Evolutionary conservation across 1,140 invertebrate species (phyloP), one percentile per base, ranked within the genome.

Genomic region (Anastatus disparis): DNA sequence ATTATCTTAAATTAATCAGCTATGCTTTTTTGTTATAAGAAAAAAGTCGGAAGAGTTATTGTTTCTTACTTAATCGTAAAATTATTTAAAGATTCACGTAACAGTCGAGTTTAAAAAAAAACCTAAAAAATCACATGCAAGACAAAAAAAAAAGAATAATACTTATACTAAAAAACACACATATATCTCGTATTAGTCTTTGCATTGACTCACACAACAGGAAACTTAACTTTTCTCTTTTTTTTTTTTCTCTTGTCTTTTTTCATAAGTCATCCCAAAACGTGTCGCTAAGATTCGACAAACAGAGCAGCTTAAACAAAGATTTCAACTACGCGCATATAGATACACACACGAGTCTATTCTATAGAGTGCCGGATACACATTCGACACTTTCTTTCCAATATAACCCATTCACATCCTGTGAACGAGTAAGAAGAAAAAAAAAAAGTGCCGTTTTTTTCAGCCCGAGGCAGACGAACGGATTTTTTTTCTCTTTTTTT

Each of bases 381-480:
- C 38, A 61, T 70, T 70, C 68, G 68, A 63, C 68, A 70, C 68
- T 70, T 70, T 63, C 67, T 70, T 70, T 38, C 56, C 27, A 2
- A 10, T 7, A 38, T 17, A 29, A 3, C n/a, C n/a, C 17, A 35
- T 50, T 48, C 27, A 53, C 24, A 55, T 55, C 48, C 50, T 65
- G 35, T 35, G 10, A 6, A 35, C n/a, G n/a, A n/a, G n/a, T 29
- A 46, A 15, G 29, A 35, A 22, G 27, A 24, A 22, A 61, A 1
- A n/a, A 62, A 55, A 63, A 24, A 63, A 38, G 38, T 63, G 58
- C 59, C 59, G 58, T 56, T 63, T 62, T 46, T n/a, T 48, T 64
- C 12, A 17, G 4, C 3, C 35, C 35, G 31, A 40, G 4, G 4
- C 48, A 6, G n/a, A n/a, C n/a, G n/a, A n/a, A n/a, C n/a, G n/a